These are phyloP conservation scores for Bradynema listronoti DNA, from an alignment of 1,140 invertebrate genomes.

Conservation along the genomic window DNA sequence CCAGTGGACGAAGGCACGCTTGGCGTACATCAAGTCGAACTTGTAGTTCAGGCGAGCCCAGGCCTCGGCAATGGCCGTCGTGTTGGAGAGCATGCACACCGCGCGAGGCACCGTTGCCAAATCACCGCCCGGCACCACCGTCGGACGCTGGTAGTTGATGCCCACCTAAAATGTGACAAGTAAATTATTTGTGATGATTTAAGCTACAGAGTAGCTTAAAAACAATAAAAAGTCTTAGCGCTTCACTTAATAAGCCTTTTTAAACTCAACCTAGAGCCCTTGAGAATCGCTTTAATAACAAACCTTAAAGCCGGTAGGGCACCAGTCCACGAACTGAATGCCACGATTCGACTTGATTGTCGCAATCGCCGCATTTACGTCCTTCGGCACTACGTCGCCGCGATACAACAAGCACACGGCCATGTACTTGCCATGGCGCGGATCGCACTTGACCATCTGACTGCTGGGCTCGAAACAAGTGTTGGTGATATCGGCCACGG, in stretches of 20 bases:
- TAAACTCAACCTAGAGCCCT: not conserved
- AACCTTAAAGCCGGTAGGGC: constrained; percentile 73
- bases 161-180: constrained; percentile 52
- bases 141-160: constrained; percentile 76
- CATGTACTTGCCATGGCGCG: constrained; percentile 58
- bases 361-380: constrained; percentile 73
- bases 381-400: constrained; percentile 56
- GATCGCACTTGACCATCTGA: constrained; percentile 75
- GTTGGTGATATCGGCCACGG: constrained; percentile 74
- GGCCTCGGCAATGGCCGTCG: too few species aligned
- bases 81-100: constrained; percentile 74
- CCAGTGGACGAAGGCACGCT: constrained; percentile 78
- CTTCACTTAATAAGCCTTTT: not conserved
- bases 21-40: constrained; percentile 66
- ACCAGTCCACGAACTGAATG: constrained; percentile 71
- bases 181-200: not conserved
- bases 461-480: constrained; percentile 79
- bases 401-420: constrained; percentile 58
- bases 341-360: constrained; percentile 59
- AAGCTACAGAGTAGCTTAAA: not conserved
- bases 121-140: constrained; percentile 74
- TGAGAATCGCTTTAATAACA: not conserved
- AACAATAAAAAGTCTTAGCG: not conserved
- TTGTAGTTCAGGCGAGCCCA: constrained; percentile 65
- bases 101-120: constrained; percentile 75